phyloP scores from a whole-genome alignment of 2,888 invertebrate species.

The Sialis lutaria region DNA sequence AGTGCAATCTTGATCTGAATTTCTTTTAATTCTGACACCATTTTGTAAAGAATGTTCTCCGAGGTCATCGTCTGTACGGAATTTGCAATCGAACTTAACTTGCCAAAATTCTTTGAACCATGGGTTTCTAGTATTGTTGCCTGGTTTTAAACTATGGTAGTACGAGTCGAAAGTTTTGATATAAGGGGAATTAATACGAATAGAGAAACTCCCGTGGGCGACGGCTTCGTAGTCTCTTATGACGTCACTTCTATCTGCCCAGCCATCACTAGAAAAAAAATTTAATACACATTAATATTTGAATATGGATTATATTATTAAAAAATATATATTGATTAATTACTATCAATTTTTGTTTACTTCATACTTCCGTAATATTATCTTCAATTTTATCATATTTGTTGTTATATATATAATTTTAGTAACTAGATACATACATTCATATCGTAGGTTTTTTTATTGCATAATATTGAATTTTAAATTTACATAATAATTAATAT shows the following conservation, averaged over 20 bases:
- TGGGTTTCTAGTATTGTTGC: constrained; percentile 47
- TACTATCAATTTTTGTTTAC: too few relatives aligned
- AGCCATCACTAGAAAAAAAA: constrained; percentile 42
- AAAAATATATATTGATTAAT: too few relatives aligned
- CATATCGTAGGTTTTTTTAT: too few relatives aligned
- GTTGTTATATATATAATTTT: too few relatives aligned
- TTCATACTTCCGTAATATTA: too few relatives aligned
- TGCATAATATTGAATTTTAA: too few relatives aligned
- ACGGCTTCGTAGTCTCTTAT: constrained; percentile 44
- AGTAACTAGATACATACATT: too few relatives aligned
- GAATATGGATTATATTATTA: too few relatives aligned
- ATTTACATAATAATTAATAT: too few relatives aligned
- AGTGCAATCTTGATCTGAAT: too few relatives aligned
- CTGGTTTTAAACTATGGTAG: constrained; percentile 45
- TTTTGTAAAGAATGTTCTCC: neutral
- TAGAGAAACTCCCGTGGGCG: constrained; percentile 53
- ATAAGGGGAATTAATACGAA: constrained; percentile 57
- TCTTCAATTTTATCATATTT: too few relatives aligned
- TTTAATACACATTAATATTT: too few relatives aligned
- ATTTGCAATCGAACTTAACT: constrained; percentile 43
- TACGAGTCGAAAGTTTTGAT: constrained; percentile 44
- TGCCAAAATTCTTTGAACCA: constrained; percentile 69
- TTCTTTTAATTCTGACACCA: neutral
- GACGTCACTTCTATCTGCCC: constrained; percentile 59
- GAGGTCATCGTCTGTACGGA: constrained; percentile 14